These are phyloP conservation scores for Oscarella lobularis DNA, from an alignment of 37 sponge, comb jelly and placozoan genomes.

Conservation along the genomic window DNA sequence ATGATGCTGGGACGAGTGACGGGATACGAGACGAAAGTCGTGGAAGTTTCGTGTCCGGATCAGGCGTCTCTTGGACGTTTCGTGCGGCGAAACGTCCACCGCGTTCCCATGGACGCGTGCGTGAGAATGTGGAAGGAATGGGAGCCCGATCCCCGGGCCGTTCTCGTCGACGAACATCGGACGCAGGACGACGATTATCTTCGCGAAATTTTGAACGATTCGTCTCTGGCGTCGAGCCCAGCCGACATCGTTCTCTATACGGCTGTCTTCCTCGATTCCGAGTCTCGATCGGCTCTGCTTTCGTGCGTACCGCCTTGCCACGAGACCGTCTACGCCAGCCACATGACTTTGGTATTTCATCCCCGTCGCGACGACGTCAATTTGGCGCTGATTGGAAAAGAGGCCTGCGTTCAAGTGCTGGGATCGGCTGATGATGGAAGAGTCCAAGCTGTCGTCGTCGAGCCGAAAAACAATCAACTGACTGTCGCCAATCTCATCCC, in stretches of 20 bases:
- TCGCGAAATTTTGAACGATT: neutral
- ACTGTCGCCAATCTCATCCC: conserved; percentile 25
- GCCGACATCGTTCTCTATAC: conserved; percentile 7
- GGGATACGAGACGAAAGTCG: conserved; percentile 18
- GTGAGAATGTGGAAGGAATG: conserved; percentile 28
- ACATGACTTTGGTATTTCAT: conserved; percentile 52
- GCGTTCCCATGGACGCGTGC: conserved; percentile 11
- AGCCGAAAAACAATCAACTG: conserved; percentile 12
- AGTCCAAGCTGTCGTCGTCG: conserved; percentile 48
- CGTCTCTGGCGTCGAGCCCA: neutral
- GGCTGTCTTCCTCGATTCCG: conserved; percentile 35
- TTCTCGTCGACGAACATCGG: too few species aligned
- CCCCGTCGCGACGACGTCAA: conserved; percentile 23
- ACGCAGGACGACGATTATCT: conserved; percentile 12
- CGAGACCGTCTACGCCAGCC: conserved; percentile 24
- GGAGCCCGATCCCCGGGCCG: conserved; percentile 43
- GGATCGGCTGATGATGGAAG: conserved; percentile 30
- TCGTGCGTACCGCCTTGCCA: neutral
- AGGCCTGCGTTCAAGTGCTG: conserved; percentile 23
- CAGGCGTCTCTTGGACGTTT: conserved; percentile 18
- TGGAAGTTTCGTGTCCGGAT: conserved; percentile 49
- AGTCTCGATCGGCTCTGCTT: conserved; percentile 13
- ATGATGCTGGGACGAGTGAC: conserved; percentile 25
- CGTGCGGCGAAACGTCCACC: conserved; percentile 40
- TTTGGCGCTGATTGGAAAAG: conserved; percentile 19